These are phyloP conservation scores for Gymnocheta viridis DNA, from an alignment of 2,888 invertebrate genomes.

Conservation along the genomic window DNA sequence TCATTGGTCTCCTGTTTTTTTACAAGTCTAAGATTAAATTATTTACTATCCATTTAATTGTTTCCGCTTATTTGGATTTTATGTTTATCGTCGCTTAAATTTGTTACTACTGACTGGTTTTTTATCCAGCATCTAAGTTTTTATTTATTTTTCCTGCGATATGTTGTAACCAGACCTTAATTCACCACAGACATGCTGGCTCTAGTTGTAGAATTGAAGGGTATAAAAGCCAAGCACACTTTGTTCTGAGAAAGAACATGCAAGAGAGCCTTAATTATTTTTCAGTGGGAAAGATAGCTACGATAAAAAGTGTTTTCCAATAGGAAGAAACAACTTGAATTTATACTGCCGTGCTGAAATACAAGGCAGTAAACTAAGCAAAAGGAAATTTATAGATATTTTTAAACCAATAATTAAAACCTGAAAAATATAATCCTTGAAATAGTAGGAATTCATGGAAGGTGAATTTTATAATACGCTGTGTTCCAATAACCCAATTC, in stretches of 20 bases:
- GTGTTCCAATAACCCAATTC: no score
- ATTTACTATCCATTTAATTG: constrained; percentile 22
- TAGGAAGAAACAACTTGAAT: no score
- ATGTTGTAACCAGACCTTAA: constrained; percentile 1
- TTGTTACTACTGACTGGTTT: constrained; percentile 61
- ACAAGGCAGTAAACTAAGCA: no score
- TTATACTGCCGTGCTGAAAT: no score
- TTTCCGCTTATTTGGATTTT: constrained; percentile 43
- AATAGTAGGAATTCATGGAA: no score
- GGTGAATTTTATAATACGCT: no score
- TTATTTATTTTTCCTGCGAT: constrained; percentile 43
- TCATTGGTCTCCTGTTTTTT: constrained; percentile 29
- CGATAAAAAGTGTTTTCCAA: no score
- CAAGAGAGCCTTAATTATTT: neutral
- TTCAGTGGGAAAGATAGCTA: neutral
- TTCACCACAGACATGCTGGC: constrained; percentile 64
- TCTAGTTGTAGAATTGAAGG: constrained; percentile 15
- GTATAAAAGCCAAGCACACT: neutral
- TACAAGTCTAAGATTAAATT: constrained; percentile 26
- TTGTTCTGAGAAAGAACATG: neutral
- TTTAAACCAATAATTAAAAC: no score
- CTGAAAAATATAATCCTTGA: no score
- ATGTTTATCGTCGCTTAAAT: constrained; percentile 63
- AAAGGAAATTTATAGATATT: no score
- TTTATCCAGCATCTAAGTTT: constrained; percentile 61